Base-by-base conservation (phyloP, 2,888 invertebrate species). In the Alviniconcha strummeri region DNA sequence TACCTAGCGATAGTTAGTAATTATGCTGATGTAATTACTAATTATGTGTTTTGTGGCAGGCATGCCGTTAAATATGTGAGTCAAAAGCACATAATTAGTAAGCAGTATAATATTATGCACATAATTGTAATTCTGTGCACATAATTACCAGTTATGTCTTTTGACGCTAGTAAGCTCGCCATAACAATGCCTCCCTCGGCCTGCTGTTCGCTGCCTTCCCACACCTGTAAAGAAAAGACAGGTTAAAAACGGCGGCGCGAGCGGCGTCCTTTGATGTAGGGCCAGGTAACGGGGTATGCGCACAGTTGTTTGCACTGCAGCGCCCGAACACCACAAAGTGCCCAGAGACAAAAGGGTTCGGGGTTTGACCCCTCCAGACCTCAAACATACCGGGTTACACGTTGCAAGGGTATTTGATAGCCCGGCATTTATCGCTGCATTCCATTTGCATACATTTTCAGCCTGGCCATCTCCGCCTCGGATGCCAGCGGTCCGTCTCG, bases 191-290 rank as follows among this genome's bases (percentile, higher is more conserved):
- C 36, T 36, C 36, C 36, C 36, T 36, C 36, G 36, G 36, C 36
- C 36, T 36, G 0, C 36, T 36, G 36, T 36, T 36, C 36, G 7
- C 71, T 71, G 71, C 77, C n/a, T 56, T 55, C 17, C 8, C 17
- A 55, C 55, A 56, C 56, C 56, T 77, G 77, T 55, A 56, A 52
- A 77, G 9, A 19, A 69, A 52, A 80, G 9, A 80, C 64, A 80
- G 52, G 80, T 0, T 77, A 56, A 77, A 77, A 77, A 9, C 69
- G n/a, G 67, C 55, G 55, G 54, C 54, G 52, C 17, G 55, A 9
- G 67, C 55, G 55, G 54, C 54, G 52, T 8, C 80, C 80, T 69
- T 80, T 80, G 69, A 69, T 55, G 80, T 69, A 11, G 80, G 80
- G 69, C 69, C 36, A 13, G 67, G 80, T 80, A 52, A 69, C 69